A percentile compares a stretch with the other conserved stretches of the same genome.
Conservation (phyloP, 2,888 invertebrate species). For the Meteorus cinctellus region DNA sequence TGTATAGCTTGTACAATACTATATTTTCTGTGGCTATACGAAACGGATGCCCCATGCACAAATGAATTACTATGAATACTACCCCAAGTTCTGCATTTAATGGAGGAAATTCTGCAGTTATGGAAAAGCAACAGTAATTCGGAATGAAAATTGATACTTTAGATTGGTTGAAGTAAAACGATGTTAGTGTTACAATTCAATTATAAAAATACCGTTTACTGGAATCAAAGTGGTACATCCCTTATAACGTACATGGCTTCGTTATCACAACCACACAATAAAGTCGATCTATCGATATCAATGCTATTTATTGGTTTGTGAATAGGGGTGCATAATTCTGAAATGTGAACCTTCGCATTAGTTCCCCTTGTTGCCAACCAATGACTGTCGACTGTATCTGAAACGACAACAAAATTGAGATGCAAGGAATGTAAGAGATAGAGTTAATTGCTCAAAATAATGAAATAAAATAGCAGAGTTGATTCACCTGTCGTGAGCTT, state of each 20-base stretch:
- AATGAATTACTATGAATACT: too few species aligned
- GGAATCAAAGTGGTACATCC: constrained; percentile 74
- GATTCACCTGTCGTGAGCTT: constrained; percentile 65
- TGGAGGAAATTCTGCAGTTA: too few species aligned
- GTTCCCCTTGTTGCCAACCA: constrained; percentile 76
- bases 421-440: constrained; percentile 41
- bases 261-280: constrained; percentile 90
- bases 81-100: too few species aligned
- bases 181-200: neutral
- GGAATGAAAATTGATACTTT: too few species aligned
- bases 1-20: too few species aligned
- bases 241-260: constrained; percentile 90
- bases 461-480: constrained; percentile 71
- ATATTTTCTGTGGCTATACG: too few species aligned
- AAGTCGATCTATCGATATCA: constrained; percentile 83
- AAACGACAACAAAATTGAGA: constrained; percentile 39
- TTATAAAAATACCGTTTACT: neutral
- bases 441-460: constrained; percentile 70
- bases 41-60: too few species aligned
- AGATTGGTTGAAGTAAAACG: too few species aligned
- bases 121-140: too few species aligned
- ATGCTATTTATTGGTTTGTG: constrained; percentile 88
- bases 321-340: constrained; percentile 82
- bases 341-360: constrained; percentile 79
- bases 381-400: constrained; percentile 70